Percentiles rank a stretch among this genome's conserved stretches.
Conservation (phyloP, 2,888 invertebrate species). For the Pycnomerus fuliginosus region DNA sequence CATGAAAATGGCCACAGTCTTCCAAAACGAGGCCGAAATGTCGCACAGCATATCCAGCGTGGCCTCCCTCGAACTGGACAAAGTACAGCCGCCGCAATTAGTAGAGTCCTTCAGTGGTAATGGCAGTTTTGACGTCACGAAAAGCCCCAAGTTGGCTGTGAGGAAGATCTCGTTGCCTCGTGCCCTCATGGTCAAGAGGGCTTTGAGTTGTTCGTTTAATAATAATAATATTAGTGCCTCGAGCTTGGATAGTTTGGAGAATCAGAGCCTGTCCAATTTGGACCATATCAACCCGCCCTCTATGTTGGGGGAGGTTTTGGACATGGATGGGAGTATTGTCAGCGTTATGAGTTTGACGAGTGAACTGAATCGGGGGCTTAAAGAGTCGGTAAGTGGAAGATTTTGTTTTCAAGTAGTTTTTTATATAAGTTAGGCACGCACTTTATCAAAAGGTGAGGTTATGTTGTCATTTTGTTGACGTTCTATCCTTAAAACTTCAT, state of each 20-base stretch:
- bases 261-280: constrained; percentile 64
- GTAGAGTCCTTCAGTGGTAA: constrained; percentile 65
- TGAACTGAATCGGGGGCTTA: no score
- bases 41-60: constrained; percentile 63
- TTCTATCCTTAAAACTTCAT: no score
- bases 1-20: constrained; percentile 63
- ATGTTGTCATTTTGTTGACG: no score
- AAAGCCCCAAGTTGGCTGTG: constrained; percentile 41
- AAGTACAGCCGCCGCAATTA: constrained; percentile 65
- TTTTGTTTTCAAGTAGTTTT: no score
- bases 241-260: constrained; percentile 67
- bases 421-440: no score
- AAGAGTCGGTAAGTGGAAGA: no score
- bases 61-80: constrained; percentile 68
- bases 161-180: constrained; percentile 70
- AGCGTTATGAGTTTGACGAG: constrained; percentile 83
- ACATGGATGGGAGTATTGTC: constrained; percentile 80
- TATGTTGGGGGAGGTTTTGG: constrained; percentile 65
- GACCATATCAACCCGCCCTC: constrained; percentile 85
- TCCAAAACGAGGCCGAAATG: constrained; percentile 56
- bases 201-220: constrained; percentile 58
- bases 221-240: no score
- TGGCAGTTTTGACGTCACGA: constrained; percentile 18
- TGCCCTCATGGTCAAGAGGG: constrained; percentile 70
- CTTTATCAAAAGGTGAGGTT: no score